Percentiles rank a stretch among this genome's conserved stretches.
phyloP scores from a whole-genome alignment of 2,113 vertebrate species.

The Mixornis gularis region DNA sequence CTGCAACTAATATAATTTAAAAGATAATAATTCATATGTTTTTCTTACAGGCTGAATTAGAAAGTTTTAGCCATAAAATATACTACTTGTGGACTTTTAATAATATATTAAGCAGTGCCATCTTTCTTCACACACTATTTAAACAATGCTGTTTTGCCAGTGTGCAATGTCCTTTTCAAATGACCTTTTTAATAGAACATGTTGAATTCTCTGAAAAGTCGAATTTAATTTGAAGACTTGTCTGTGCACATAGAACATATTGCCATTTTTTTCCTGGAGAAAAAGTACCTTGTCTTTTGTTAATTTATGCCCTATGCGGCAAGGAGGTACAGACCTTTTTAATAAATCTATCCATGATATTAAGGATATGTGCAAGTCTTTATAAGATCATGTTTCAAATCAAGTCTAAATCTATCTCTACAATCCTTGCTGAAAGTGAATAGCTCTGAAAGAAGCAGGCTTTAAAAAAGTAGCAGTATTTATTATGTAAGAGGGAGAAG shows the following conservation, averaged over 20 bases:
- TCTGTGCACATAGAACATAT: background rate
- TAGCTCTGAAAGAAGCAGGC: background rate
- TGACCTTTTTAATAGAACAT: background rate
- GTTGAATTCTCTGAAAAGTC: background rate
- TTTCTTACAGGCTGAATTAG: background rate
- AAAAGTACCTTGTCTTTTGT: background rate
- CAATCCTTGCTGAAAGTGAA: background rate
- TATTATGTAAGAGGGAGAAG: background rate
- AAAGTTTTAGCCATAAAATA: background rate
- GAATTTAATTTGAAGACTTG: background rate
- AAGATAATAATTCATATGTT: background rate
- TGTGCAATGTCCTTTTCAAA: background rate
- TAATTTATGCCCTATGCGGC: background rate
- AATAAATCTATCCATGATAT: background rate
- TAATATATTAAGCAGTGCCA: background rate
- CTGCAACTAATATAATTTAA: background rate
- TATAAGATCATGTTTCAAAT: background rate
- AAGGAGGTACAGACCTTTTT: background rate
- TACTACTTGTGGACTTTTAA: background rate
- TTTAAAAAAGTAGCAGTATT: background rate
- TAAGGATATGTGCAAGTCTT: background rate
- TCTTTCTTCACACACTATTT: background rate
- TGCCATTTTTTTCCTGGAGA: background rate
- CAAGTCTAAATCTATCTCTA: background rate
- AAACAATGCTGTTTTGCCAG: background rate